These are phyloP conservation scores for Telmatochromis sp. DNA, from an alignment of 2,113 vertebrate species.

Conservation along the genomic window DNA sequence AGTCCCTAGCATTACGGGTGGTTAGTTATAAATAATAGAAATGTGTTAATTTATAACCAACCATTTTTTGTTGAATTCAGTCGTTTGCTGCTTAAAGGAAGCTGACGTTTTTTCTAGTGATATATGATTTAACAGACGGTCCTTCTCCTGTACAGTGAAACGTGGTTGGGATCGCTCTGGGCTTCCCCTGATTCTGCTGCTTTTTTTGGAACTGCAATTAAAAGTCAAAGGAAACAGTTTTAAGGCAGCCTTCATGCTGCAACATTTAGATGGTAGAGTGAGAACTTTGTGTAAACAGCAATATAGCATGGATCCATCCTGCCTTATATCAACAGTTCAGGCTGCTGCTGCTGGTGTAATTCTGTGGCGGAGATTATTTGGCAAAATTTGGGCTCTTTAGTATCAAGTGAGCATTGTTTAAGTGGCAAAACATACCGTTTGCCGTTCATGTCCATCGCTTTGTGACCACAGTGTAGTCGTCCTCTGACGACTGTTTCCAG, in stretches of 20 bases:
- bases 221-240: background rate
- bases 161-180: background rate
- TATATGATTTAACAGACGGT: background rate
- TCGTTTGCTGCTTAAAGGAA: fast-evolving
- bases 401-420: background rate
- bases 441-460: background rate
- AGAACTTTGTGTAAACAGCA: background rate
- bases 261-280: background rate
- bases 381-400: background rate
- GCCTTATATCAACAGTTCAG: background rate
- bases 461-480: background rate
- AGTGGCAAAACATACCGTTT: fast-evolving
- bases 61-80: background rate
- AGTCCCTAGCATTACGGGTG: background rate
- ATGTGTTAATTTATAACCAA: background rate
- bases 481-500: background rate
- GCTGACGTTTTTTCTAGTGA: background rate
- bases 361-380: fast-evolving
- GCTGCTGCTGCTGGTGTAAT: background rate
- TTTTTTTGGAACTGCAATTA: background rate
- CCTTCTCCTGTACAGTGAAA: background rate
- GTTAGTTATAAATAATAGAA: background rate
- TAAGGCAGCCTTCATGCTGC: background rate
- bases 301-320: background rate
- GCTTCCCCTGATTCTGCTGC: background rate